These are phyloP conservation scores for Drosophila kanekoi DNA, from an alignment of 2,888 invertebrate genomes.

Conservation along the genomic window DNA sequence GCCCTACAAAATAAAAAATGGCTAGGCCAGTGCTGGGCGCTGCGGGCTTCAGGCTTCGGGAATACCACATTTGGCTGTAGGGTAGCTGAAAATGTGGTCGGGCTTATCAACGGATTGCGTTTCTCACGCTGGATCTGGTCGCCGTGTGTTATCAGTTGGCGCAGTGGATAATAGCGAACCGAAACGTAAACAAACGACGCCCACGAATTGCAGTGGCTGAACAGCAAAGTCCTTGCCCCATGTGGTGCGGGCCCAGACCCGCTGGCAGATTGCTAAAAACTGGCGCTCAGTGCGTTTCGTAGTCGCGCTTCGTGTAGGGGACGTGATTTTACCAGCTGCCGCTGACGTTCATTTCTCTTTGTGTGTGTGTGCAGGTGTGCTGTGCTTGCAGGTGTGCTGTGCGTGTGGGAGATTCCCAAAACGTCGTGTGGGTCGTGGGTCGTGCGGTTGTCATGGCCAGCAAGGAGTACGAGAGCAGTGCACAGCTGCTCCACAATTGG, in stretches of 20 bases:
- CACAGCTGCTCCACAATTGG: conserved; percentile 22
- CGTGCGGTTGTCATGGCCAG: conserved; percentile 28
- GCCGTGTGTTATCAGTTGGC: conserved; percentile 52
- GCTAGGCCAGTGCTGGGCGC: background rate
- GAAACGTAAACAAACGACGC: conserved; percentile 81
- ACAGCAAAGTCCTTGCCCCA: conserved; percentile 48
- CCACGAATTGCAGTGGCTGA: conserved; percentile 59
- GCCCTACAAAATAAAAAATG: conserved; percentile 6
- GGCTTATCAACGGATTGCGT: conserved; percentile 75
- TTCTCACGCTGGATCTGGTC: conserved; percentile 73
- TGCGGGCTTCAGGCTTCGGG: background rate
- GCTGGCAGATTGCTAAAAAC: conserved; percentile 62
- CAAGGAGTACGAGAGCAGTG: conserved; percentile 26
- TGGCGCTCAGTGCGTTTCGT: conserved; percentile 61
- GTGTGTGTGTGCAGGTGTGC: conserved; percentile 9
- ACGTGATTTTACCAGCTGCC: conserved; percentile 34
- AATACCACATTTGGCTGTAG: conserved; percentile 7
- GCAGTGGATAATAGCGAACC: conserved; percentile 50
- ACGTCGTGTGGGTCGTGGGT: conserved; percentile 25
- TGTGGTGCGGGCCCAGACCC: conserved; percentile 41
- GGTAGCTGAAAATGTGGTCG: conserved; percentile 14
- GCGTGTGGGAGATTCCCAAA: conserved; percentile 49
- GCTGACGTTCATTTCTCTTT: background rate
- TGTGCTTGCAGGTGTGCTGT: conserved; percentile 14
- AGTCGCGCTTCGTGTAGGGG: conserved; percentile 37